Base-by-base conservation (phyloP, 2,113 vertebrate genomes). In the Heterochromis multidens region DNA sequence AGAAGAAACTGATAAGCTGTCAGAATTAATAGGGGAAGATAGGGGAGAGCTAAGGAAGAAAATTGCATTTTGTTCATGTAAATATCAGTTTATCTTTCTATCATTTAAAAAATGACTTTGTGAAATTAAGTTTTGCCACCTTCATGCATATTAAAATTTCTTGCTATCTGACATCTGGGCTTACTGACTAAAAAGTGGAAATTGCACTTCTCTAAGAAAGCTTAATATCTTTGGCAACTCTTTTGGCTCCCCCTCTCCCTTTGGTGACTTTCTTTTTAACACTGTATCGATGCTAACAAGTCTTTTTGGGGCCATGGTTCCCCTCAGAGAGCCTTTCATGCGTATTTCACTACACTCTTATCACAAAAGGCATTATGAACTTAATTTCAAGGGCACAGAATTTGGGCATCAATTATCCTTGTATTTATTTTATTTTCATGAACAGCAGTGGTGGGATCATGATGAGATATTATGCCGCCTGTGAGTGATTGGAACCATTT, bases 371-470 rank as follows among this genome's bases (percentile, higher is more conserved):
- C 54, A 17, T 85, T 58, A n/a, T 63, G 72, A 81, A 77, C 10
- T 14, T 72, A n/a, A 89, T 83, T 87, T 91, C 74, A 90, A 91
- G 86, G 79, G 58, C 63, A 81, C 35, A 13, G 0, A 46, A 43
- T 76, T 49, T 80, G n/a, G 19, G 27, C 84, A 61, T 88, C 88
- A 82, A 89, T 90, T 89, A 85, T 86, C 80, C 74, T 77, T 82
- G 33, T 40, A 59, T 81, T 70, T 77, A 52, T 78, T 79, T 63
- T 77, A 61, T 52, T 77, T 82, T 82, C 9, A 23, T 14, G 23
- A 77, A 70, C 49, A 78, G 54, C 59, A 13, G 37, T 14, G 3
- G 16, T 12, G 70, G 43, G 59, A 72, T 88, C 72, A 46, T 21
- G 70, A 54, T 74, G 70, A 9, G 56, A 5, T 65, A 78, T 62